These are phyloP conservation scores for Miniopterus natalensis DNA, from an alignment of 2,113 vertebrate species.

Conservation along the genomic window DNA sequence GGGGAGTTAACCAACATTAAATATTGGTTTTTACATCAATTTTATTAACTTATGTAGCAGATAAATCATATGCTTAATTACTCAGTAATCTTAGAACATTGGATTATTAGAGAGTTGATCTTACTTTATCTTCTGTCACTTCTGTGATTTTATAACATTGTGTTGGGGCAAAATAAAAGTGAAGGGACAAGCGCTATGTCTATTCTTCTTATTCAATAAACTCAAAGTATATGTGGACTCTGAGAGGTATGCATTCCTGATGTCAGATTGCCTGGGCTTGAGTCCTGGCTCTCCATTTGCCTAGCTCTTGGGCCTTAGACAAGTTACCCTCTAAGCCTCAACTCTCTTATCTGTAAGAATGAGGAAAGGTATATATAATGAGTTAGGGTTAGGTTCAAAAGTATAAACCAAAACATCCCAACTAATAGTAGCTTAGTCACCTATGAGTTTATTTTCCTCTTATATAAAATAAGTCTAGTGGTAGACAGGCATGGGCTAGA, in stretches of 20 bases:
- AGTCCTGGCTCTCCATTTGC: not conserved
- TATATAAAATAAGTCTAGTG: not conserved
- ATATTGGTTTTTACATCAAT: not conserved
- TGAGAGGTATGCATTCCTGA: not conserved
- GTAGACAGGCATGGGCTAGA: not conserved
- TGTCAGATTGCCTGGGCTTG: not conserved
- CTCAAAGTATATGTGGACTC: not conserved
- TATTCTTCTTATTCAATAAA: slow-evolving; percentile 13
- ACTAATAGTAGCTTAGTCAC: not conserved
- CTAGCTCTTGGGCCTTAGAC: not conserved
- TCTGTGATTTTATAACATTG: slow-evolving; percentile 31
- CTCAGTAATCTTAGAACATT: not conserved
- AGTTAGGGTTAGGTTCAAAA: not conserved
- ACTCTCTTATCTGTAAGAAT: not conserved
- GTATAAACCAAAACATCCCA: not conserved
- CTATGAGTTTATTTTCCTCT: not conserved
- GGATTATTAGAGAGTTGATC: not conserved
- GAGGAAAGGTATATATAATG: not conserved
- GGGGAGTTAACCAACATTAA: not conserved
- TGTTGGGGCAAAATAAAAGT: not conserved
- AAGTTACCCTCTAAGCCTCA: not conserved
- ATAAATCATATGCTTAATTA: not conserved
- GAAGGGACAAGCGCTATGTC: not conserved
- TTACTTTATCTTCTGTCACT: not conserved
- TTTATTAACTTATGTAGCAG: not conserved